Base-by-base conservation (phyloP, 1,140 invertebrate genomes). In the Meteorus sp. region DNA sequence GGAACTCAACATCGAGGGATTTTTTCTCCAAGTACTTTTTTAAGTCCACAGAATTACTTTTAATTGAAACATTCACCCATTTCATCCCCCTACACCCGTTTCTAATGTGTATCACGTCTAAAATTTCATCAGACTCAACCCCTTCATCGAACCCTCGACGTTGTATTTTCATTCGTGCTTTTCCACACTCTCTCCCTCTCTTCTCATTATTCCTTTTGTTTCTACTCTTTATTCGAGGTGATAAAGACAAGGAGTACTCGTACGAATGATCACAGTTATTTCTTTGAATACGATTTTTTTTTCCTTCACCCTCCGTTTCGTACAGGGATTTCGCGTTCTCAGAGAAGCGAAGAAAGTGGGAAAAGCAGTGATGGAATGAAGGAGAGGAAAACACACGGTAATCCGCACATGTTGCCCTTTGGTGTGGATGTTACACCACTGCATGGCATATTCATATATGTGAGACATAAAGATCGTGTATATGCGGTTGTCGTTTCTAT, bases 111-210 rank as follows among this genome's bases (percentile, higher is more conserved):
- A n/a, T n/a, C n/a, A n/a, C n/a, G n/a, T n/a, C 63, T 76, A 70
- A 74, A 77, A 76, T 78, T 76, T 75, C 74, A 75, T 72, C 67
- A 63, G 57, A 20, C 44, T n/a, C n/a, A 50, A 29, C 47, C 44
- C 31, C 19, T 35, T 22, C 41, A 47, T 50, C 27, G 15, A 39
- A 39, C 8, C n/a, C n/a, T n/a, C n/a, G n/a, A n/a, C n/a, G n/a
- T n/a, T n/a, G n/a, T 43, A 15, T 43, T 9, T 17, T 43, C 13
- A 9, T 43, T 43, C 17, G 9, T 19, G 19, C n/a, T 45, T 45
- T 45, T 45, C 9, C 15, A 8, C 13, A 23, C 25, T 45, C 15
- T 52, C 11, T 13, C 27, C 35, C 50, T 43, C 11, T 13, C 11
- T 11, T 20, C 27, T 27, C n/a, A 9, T 39, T 41, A 6, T 37